Percentiles rank a stretch among this genome's conserved stretches.
phyloP scores from a whole-genome alignment of 2,113 vertebrate species.

The Heterotilapia buettikoferi region DNA sequence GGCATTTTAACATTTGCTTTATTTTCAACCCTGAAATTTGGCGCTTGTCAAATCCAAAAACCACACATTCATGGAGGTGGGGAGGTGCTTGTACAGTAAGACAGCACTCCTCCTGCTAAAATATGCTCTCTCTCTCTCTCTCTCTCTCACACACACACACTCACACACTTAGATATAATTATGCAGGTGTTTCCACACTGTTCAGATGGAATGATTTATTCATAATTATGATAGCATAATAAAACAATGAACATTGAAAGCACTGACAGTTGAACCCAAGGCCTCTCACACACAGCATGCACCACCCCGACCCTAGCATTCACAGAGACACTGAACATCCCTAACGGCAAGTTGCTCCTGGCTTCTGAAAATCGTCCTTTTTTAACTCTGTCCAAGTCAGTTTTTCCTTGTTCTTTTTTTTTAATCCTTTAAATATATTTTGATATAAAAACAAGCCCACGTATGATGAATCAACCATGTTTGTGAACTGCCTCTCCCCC shows the following conservation, averaged over 20 bases:
- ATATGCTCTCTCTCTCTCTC: neutral
- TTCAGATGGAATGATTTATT: slow-evolving; percentile 91
- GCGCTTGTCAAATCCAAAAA: neutral
- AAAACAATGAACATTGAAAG: slow-evolving; percentile 92
- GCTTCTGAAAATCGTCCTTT: slow-evolving; percentile 8
- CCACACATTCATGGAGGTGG: neutral
- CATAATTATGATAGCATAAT: slow-evolving; percentile 86
- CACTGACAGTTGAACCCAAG: slow-evolving; percentile 75
- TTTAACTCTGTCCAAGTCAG: slow-evolving; percentile 17
- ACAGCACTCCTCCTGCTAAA: neutral
- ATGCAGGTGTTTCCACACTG: slow-evolving; percentile 14
- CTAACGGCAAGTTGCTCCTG: neutral
- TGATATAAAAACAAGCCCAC: slow-evolving; percentile 74
- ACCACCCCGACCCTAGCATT: slow-evolving; percentile 55
- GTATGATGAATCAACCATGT: slow-evolving; percentile 60
- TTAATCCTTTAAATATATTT: slow-evolving; percentile 75
- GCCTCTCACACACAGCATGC: slow-evolving; percentile 87
- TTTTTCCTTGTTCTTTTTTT: slow-evolving; percentile 45
- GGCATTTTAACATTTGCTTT: neutral
- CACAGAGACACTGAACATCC: slow-evolving; percentile 30
- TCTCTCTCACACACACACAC: neutral
- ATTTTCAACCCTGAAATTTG: neutral
- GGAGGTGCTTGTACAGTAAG: neutral
- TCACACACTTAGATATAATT: neutral
- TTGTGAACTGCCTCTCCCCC: slow-evolving; percentile 43